Conservation (phyloP, 1,140 invertebrate genomes). For the Ectropis grisescens region DNA sequence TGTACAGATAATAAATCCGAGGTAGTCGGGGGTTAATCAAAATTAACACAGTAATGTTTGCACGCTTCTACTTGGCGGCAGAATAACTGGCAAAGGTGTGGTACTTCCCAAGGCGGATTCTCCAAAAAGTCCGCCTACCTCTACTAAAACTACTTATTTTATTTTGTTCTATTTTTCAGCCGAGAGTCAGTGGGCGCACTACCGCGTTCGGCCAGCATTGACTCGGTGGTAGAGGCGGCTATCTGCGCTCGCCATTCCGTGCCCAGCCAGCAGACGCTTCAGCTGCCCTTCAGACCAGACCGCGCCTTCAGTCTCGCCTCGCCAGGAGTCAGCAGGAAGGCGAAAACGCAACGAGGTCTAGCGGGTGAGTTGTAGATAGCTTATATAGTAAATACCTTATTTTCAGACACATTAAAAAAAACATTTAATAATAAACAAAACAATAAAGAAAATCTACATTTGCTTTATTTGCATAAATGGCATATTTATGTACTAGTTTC, state of each 20-base stretch:
- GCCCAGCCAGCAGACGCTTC: conserved; percentile 61
- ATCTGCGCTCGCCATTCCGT: conserved; percentile 62
- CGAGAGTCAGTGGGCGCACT: conserved; percentile 71
- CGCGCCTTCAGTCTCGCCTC: conserved; percentile 76
- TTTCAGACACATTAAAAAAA: too few species aligned
- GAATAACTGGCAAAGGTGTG: too few species aligned
- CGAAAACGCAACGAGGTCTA: conserved; percentile 79
- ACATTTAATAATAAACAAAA: conserved; percentile 1
- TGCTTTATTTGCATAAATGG: too few species aligned
- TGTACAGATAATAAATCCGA: too few species aligned
- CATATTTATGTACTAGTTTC: too few species aligned
- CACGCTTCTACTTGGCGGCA: too few species aligned
- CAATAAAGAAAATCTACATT: too few species aligned
- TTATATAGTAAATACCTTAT: neutral
- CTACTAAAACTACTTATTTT: too few species aligned
- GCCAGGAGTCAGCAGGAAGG: conserved; percentile 78
- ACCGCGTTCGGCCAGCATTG: conserved; percentile 85
- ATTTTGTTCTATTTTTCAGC: conserved; percentile 51
- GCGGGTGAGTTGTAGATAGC: conserved; percentile 81
- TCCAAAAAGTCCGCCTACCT: too few species aligned
- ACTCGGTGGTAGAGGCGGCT: conserved; percentile 79
- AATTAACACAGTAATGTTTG: too few species aligned
- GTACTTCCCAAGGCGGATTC: too few species aligned
- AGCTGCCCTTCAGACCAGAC: conserved; percentile 57
- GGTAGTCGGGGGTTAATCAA: too few species aligned